Evolutionary conservation across 2,113 vertebrate species (phyloP).

Genomic region (Grantiella picta): DNA sequence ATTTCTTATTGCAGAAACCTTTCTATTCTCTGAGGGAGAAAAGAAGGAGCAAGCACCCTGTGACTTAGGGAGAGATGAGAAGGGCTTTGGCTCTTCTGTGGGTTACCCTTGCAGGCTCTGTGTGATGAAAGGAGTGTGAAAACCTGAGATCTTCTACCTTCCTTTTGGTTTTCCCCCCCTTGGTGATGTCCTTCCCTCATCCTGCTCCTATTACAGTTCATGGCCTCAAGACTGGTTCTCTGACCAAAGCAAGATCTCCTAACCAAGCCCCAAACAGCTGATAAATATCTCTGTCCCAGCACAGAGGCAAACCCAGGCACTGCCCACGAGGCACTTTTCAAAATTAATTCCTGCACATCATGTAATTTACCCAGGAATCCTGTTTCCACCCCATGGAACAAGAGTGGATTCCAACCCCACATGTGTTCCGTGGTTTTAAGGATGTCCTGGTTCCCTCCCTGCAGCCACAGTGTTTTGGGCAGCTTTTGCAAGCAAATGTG

Average conservation of each 20-base stretch:
- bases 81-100: background rate
- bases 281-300: background rate
- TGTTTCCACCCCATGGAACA: background rate
- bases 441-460: background rate
- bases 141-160: constrained; percentile 18
- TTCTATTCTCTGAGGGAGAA: background rate
- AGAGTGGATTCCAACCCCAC: background rate
- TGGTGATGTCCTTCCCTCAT: constrained; percentile 13
- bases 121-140: background rate
- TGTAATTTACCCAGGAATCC: background rate
- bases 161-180: background rate
- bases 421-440: background rate
- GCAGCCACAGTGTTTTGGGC: background rate
- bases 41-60: background rate
- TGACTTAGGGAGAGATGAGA: background rate
- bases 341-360: background rate
- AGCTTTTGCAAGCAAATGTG: background rate
- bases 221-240: background rate
- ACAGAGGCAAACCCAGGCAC: background rate
- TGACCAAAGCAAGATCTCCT: background rate
- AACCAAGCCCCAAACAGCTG: background rate
- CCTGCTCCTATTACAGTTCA: constrained; percentile 12
- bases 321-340: background rate
- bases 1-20: background rate
- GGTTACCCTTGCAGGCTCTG: background rate